Evolutionary conservation across 1,140 invertebrate genomes (phyloP), one percentile per base, ranked within the genome.

Genomic region (Hyposmocoma kahamanoa): DNA sequence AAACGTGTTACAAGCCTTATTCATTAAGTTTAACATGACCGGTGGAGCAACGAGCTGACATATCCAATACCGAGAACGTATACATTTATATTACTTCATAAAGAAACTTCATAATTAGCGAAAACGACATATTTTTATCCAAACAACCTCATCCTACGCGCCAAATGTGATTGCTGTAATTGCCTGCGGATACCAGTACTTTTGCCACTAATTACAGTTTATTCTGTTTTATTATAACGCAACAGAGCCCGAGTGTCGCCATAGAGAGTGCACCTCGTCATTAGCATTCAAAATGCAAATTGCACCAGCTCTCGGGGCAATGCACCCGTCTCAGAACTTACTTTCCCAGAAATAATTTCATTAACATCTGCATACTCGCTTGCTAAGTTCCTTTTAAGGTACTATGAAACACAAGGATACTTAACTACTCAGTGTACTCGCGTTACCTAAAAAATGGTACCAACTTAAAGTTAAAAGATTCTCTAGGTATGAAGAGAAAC

Each of bases 231-330:
- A 72, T 74, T 69, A 71, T 75, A 67, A 67, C 67, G 69, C 59
- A 63, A 67, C 65, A 67, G 57, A 56, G 56, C 62, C 66, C 53
- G 64, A 56, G 56, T 69, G 72, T 68, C 59, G 67, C 67, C 56
- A 26, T 26, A 26, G 24, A 26, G 5, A 6, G 24, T 26, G 11
- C 5, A 6, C 5, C 24, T 26, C 24, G 24, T 26, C 70, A 74
- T 78, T 78, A 78, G 66, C 66, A 81, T 81, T 78, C 71, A 78
- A 73, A 81, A 81, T 81, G 74, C 67, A 76, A 76, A 81, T 81
- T 72, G 65, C 69, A 67, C 55, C 48, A n/a, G 61, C 70, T 64
- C 65, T 66, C 56, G 63, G 70, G 65, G 67, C 72, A 65, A 65
- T 70, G 75, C 72, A 74, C 24, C 24, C 24, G 5, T 11, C n/a